Evolutionary conservation across 2,797 vertebrate species (phyloP).

Genomic region (Pygocentrus nattereri): DNA sequence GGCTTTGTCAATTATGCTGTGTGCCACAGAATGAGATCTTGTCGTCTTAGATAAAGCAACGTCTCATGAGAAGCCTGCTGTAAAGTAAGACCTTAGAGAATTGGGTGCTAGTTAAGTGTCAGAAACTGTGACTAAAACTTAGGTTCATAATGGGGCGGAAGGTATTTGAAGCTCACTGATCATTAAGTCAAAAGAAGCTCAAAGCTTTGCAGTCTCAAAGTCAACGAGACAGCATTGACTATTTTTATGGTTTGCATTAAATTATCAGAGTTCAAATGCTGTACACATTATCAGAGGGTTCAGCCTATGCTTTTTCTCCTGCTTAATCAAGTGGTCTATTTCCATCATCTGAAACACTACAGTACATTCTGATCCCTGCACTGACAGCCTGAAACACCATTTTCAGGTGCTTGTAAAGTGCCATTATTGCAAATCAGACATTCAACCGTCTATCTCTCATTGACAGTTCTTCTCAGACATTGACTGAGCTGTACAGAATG

Average conservation of each 20-base stretch:
- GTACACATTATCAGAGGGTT: neutral
- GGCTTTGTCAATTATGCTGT: conserved; percentile 78
- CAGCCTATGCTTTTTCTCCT: neutral
- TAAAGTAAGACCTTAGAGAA: conserved; percentile 77
- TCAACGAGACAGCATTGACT: neutral
- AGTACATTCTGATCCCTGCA: conserved; percentile 13
- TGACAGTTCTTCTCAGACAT: conserved; percentile 70
- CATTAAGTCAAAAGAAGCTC: conserved; percentile 13
- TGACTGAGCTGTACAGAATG: conserved; percentile 71
- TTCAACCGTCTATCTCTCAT: conserved; percentile 59
- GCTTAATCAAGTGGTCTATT: conserved; percentile 7
- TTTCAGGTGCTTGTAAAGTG: conserved; percentile 58
- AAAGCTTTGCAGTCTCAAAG: neutral
- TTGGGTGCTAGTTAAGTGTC: conserved; percentile 76
- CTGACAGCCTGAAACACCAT: conserved; percentile 46
- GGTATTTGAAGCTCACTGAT: conserved; percentile 11
- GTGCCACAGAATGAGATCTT: conserved; percentile 68
- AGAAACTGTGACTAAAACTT: conserved; percentile 66
- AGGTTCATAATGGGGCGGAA: conserved; percentile 5
- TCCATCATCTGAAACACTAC: conserved; percentile 7
- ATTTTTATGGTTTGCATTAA: neutral
- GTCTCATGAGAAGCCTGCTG: conserved; percentile 69
- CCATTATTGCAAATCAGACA: conserved; percentile 62
- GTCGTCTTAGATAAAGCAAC: conserved; percentile 75
- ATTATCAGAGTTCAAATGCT: neutral